Base-by-base conservation (phyloP, 2,888 invertebrate species). In the Galeopsomyia nigrocyanea region DNA sequence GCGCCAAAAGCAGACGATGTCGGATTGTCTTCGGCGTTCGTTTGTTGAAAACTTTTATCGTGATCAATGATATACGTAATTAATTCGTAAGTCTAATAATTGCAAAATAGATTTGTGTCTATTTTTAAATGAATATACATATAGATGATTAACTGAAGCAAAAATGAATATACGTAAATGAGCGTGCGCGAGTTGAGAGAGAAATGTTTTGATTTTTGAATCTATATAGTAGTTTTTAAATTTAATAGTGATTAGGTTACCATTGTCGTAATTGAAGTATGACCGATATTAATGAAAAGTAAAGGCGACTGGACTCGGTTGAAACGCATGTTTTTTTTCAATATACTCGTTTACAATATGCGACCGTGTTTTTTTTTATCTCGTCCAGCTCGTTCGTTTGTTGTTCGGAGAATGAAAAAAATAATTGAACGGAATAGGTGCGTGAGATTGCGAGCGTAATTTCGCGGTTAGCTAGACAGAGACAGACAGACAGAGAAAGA, bases 51-150 rank as follows among this genome's bases (percentile, higher is more conserved):
- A 75, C 50, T 60, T 77, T 80, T 81, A 84, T 81, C 84, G 86
- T 86, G 86, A 86, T 86, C 80, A 83, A 79, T 75, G 74, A 86
- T 84, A 86, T 86, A 86, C 86, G 86, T 86, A 86, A 86, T 74
- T 86, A 86, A 84, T 78, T 75, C 78, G 78, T 77, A 78, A 80
- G 79, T 76, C 77, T 79, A 77, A 79, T 76, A 79, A 81, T 10
- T 80, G 80, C 79, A 81, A 39, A 82, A 81, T 77, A 77, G 78
- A 81, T 80, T 83, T 84, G 82, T 84, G 84, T 85, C 85, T 86
- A 86, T 86, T 86, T 86, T 86, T 84, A 83, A 84, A 85, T 78
- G 79, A 82, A 79, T 79, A 75, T 76, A 78, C 79, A 71, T 58
- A 68, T 57, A 57, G 17, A 70, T 21, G 62, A 1, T 39, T 39